Evolutionary conservation across 2,113 vertebrate genomes (phyloP).

Genomic region (Illadopsis cleaveri): DNA sequence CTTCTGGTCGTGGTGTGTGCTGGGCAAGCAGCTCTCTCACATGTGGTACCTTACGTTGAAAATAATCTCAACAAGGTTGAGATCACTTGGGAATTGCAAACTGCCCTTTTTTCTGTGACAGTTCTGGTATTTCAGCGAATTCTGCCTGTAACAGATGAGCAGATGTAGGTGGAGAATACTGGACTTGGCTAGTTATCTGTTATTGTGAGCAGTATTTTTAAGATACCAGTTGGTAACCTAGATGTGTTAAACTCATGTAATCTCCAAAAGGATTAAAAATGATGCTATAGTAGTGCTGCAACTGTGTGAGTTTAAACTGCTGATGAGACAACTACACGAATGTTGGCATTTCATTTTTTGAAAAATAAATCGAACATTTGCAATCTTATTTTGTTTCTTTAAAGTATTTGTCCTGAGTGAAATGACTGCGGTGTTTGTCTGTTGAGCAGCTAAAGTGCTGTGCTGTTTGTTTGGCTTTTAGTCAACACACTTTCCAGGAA

Average conservation of each 20-base stretch:
- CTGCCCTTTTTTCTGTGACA: background rate
- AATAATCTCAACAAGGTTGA: background rate
- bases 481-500: conserved; percentile 65
- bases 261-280: background rate
- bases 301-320: background rate
- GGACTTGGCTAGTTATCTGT: background rate
- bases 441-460: background rate
- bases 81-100: background rate
- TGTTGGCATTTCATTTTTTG: background rate
- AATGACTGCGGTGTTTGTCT: background rate
- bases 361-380: background rate
- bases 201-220: background rate
- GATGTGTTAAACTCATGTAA: background rate
- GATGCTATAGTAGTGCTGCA: background rate
- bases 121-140: background rate
- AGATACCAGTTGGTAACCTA: background rate
- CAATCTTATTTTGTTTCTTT: background rate
- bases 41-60: background rate
- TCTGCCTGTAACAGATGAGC: background rate
- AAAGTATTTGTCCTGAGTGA: background rate
- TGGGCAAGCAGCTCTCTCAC: background rate
- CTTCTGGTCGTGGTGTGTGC: background rate
- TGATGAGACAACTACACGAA: background rate
- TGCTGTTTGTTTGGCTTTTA: conserved; percentile 64
- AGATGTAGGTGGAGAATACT: background rate